These are phyloP conservation scores for Melipona quadrifasciata DNA, from an alignment of 1,140 invertebrate genomes.

Conservation along the genomic window DNA sequence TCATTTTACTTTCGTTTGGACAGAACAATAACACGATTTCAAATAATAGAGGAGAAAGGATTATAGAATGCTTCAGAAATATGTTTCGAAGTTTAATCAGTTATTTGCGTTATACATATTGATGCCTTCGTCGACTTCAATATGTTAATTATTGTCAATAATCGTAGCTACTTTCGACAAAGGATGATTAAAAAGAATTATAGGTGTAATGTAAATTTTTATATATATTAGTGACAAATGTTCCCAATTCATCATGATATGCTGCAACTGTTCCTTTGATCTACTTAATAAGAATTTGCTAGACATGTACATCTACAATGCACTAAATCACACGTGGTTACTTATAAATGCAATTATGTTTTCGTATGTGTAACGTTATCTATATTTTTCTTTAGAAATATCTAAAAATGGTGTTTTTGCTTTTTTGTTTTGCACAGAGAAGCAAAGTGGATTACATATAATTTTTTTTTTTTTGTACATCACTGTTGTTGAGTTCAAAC, in stretches of 20 bases:
- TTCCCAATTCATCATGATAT: slow-evolving; percentile 73
- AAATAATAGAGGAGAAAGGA: slow-evolving; percentile 35
- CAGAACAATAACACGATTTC: not conserved
- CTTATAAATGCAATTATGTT: slow-evolving; percentile 73
- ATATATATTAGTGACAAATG: slow-evolving; percentile 74
- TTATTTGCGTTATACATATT: slow-evolving; percentile 58
- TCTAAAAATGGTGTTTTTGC: slow-evolving; percentile 72
- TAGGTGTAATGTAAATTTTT: slow-evolving; percentile 67
- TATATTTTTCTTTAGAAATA: slow-evolving; percentile 73
- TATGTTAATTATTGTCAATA: slow-evolving; percentile 65
- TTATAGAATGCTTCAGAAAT: slow-evolving; percentile 18
- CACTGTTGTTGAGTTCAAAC: slow-evolving; percentile 63
- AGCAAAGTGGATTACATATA: slow-evolving; percentile 74
- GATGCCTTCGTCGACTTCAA: slow-evolving; percentile 50
- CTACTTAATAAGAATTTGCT: slow-evolving; percentile 67
- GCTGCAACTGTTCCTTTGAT: slow-evolving; percentile 64
- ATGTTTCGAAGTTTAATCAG: slow-evolving; percentile 47
- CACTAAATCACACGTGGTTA: slow-evolving; percentile 73
- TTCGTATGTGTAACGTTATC: slow-evolving; percentile 72
- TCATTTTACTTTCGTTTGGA: not conserved
- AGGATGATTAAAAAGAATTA: slow-evolving; percentile 69
- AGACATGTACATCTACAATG: slow-evolving; percentile 73
- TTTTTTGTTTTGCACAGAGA: slow-evolving; percentile 64
- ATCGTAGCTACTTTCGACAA: slow-evolving; percentile 53
- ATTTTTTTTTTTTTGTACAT: slow-evolving; percentile 80